Conservation (phyloP, 2,888 invertebrate genomes). For the Cabera pusaria region DNA sequence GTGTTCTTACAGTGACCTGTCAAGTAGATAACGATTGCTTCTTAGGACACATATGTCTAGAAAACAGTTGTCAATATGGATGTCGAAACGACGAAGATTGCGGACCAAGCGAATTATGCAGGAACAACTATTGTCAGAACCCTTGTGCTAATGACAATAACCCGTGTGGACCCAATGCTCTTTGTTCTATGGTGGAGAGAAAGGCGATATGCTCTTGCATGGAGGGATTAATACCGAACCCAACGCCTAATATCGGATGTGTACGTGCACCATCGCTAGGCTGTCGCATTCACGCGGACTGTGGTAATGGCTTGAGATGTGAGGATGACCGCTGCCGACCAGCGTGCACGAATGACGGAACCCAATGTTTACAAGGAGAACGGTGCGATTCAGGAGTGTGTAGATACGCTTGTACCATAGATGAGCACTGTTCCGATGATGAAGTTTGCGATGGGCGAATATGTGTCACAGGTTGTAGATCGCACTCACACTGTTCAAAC, state of each 20-base stretch:
- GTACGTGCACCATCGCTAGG: conserved; percentile 89
- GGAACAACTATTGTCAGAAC: conserved; percentile 90
- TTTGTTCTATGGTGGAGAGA: conserved; percentile 91
- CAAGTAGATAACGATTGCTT: conserved; percentile 96
- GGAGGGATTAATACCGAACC: conserved; percentile 91
- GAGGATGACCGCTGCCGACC: conserved; percentile 89
- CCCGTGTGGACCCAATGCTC: conserved; percentile 93
- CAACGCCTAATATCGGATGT: conserved; percentile 94
- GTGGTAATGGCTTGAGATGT: conserved; percentile 88
- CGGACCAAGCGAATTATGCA: conserved; percentile 91
- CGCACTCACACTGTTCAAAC: conserved; percentile 89
- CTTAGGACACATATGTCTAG: conserved; percentile 94
- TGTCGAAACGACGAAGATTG: conserved; percentile 95
- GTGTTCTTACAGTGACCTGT: conserved; percentile 87
- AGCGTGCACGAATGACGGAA: conserved; percentile 87
- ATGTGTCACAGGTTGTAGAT: conserved; percentile 92
- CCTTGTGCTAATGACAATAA: conserved; percentile 86
- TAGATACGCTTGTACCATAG: conserved; percentile 91
- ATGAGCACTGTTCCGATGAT: conserved; percentile 93
- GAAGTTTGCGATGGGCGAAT: conserved; percentile 93
- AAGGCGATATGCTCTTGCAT: conserved; percentile 92
- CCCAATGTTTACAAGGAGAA: conserved; percentile 92
- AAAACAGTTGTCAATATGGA: conserved; percentile 93
- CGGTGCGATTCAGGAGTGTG: conserved; percentile 90
- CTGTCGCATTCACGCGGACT: conserved; percentile 91